Base-by-base conservation (phyloP, 2,113 vertebrate genomes). In the Rhegmatorhina hoffmannsi region DNA sequence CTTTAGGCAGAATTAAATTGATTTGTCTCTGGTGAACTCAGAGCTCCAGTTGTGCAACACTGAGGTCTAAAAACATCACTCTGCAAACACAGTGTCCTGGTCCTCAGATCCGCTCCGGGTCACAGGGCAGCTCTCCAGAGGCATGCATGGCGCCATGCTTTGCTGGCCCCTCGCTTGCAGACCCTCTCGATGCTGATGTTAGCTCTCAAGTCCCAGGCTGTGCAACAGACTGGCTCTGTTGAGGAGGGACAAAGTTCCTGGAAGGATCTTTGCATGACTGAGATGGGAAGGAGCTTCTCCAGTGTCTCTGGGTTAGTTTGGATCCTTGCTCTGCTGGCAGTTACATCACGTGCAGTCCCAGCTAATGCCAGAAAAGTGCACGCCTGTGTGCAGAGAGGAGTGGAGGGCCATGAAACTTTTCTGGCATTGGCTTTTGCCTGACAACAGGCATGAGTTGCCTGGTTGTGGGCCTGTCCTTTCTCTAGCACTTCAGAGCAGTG, bases 31-130 rank as follows among this genome's bases (percentile, higher is more conserved):
- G 92, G 93, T 88, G 96, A 94, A 79, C 66, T 87, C 55, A 15
- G 67, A 62, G 66, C 38, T 92, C 50, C 46, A 44, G 68, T 96
- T 92, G 87, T 92, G 90, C 90, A 92, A 84, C 31, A 6, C 55
- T 2, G 19, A 90, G 67, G 56, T 67, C 66, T 90, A 82, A 91
- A 95, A 95, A 84, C 64, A 84, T n/a, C 49, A 18, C 36, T 90
- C 58, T 49, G 62, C 80, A 92, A 94, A 89, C 85, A 83, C 0
- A 0, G 50, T 53, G 80, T 94, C 60, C 82, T 0, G 1, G 75
- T 63, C 68, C 81, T 55, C 17, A n/a, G 10, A 20, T 67, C 79
- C 0, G 1, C 74, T 46, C 34, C 36, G 17, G 80, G 79, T 75
- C 94, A 93, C 5, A 2, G 90, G 60, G 50, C 49, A 3, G 47